These are phyloP conservation scores for Macaca fascicularis DNA, from an alignment of 2,113 vertebrate genomes.

Conservation along the genomic window DNA sequence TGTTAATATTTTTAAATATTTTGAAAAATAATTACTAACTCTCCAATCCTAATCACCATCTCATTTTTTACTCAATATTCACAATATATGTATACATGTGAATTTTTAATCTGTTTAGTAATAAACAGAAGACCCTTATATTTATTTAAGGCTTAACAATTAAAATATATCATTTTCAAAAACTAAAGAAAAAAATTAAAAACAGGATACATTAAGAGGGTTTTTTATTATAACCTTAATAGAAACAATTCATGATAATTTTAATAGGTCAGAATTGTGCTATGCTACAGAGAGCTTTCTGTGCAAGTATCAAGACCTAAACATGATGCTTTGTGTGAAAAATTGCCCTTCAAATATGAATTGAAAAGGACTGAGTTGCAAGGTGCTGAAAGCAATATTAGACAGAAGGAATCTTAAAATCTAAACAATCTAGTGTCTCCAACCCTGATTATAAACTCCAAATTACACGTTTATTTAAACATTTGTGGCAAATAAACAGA, in stretches of 20 bases:
- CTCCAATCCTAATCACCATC: neutral
- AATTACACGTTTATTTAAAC: constrained; percentile 22
- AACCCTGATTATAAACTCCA: constrained; percentile 4
- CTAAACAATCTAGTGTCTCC: neutral
- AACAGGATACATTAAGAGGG: constrained; percentile 20
- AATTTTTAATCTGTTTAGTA: neutral
- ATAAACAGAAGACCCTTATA: neutral
- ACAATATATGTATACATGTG: neutral
- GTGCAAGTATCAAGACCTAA: constrained; percentile 43
- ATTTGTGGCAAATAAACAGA: neutral
- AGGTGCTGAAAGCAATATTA: constrained; percentile 47
- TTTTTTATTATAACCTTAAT: constrained; percentile 37
- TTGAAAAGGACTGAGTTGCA: constrained; percentile 40
- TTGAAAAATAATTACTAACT: neutral
- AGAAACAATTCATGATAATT: neutral
- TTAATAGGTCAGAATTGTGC: constrained; percentile 16
- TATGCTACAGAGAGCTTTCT: constrained; percentile 16
- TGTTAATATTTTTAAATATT: neutral
- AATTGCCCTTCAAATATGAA: constrained; percentile 59
- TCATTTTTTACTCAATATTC: neutral
- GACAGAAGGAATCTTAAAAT: constrained; percentile 14
- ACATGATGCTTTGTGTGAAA: constrained; percentile 25
- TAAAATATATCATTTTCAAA: neutral
- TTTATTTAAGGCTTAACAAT: neutral
- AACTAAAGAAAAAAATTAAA: constrained; percentile 28